Base-by-base conservation (phyloP, 2,113 vertebrate genomes). In the Xerus inauris region DNA sequence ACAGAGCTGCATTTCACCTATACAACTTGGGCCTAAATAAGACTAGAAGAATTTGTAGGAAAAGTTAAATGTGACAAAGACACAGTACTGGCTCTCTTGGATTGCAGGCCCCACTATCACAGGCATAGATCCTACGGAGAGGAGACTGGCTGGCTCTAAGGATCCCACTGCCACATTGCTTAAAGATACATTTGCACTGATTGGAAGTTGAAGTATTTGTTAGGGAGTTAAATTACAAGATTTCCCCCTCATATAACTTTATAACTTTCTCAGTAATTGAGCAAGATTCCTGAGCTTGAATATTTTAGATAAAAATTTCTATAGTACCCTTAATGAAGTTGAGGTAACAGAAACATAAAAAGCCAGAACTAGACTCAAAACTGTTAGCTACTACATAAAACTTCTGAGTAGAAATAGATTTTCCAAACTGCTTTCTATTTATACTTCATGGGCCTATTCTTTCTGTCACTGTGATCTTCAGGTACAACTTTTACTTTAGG, bases 341-440 rank as follows among this genome's bases (percentile, higher is more conserved):
- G 62, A 80, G 59, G 87, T 79, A 88, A 69, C 10, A 93, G 47
- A 22, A 94, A 79, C 65, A 90, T 49, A 28, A 84, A 93, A 82
- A 30, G 49, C 38, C 12, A 32, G 26, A 79, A 69, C 4, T 35
- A 54, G 64, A 72, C 40, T 64, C 65, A 30, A 40, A 4, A 9
- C 6, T 8, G 12, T 81, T 62, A 62, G 57, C 40, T 76, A 57
- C 59, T 30, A 75, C 3, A 26, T 38, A 57, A 91, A 81, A 54
- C 57, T 77, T 81, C 0, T 24, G 54, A 47, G 35, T 8, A 82
- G 75, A 75, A 89, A 49, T 28, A 26, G 51, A 3, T 75, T 89
- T 92, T 47, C 76, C 72, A 69, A 94, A 73, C 35, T 12, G 42
- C 24, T 49, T 83, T 57, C 49, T 86, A 7, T 54, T 86, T 38